Percentiles rank a stretch among this genome's conserved stretches.
Conservation (phyloP, 2,888 invertebrate genomes). For the Stomorhina lunata region DNA sequence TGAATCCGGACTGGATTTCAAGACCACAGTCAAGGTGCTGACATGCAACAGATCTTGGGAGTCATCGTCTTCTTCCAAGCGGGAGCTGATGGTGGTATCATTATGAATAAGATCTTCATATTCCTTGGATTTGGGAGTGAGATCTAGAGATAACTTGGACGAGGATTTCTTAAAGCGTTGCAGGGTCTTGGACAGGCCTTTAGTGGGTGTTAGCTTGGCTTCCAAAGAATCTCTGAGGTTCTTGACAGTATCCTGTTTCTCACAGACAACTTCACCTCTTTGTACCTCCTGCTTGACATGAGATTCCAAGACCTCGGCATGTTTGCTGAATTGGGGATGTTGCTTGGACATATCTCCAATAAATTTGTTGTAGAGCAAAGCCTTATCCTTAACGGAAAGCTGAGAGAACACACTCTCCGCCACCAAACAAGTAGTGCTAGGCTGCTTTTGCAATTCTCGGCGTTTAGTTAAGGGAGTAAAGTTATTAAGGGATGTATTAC, state of each 20-base stretch:
- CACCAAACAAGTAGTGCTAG: slow-evolving; percentile 70
- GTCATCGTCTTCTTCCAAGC: slow-evolving; percentile 1
- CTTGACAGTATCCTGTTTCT: slow-evolving; percentile 73
- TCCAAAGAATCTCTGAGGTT: slow-evolving; percentile 72
- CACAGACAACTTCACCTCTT: slow-evolving; percentile 70
- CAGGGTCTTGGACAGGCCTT: slow-evolving; percentile 24
- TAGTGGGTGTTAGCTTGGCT: slow-evolving; percentile 64
- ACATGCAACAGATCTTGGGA: slow-evolving; percentile 67
- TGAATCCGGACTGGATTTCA: slow-evolving; percentile 71
- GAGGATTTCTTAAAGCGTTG: slow-evolving; percentile 27
- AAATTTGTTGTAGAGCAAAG: slow-evolving; percentile 74
- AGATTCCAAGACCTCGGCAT: slow-evolving; percentile 69
- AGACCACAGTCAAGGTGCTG: slow-evolving; percentile 72
- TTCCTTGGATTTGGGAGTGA: slow-evolving; percentile 35
- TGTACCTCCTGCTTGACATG: slow-evolving; percentile 70
- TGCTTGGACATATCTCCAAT: slow-evolving; percentile 73
- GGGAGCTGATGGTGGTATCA: not conserved
- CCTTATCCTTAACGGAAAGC: slow-evolving; percentile 77
- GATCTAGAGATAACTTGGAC: not conserved
- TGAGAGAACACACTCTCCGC: slow-evolving; percentile 75
- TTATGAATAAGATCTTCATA: slow-evolving; percentile 37
- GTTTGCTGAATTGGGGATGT: slow-evolving; percentile 73
- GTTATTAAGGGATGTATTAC: slow-evolving; percentile 50
- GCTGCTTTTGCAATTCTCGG: slow-evolving; percentile 38
- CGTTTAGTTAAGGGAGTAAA: not conserved